Evolutionary conservation across 1,140 invertebrate genomes (phyloP).

Genomic region (roundworm (Caenorhabditis elegans)): DNA sequence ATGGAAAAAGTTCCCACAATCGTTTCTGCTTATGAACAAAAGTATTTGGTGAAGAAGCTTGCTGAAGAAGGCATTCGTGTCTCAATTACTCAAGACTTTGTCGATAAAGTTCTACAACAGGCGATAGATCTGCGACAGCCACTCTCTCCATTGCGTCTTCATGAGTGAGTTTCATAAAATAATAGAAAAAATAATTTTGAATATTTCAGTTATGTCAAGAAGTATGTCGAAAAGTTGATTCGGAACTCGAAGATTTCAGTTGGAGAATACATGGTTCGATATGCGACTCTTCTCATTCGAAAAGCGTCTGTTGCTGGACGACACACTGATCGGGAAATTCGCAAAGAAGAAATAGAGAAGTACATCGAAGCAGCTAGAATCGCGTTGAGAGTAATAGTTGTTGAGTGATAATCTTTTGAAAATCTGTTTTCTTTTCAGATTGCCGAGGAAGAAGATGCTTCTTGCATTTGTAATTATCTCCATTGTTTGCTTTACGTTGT

Average conservation of each 20-base stretch:
- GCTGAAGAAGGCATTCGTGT: neutral
- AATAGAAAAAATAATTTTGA: too few relatives aligned
- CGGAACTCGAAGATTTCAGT: neutral
- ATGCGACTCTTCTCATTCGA: neutral
- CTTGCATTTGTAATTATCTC: conserved; percentile 1
- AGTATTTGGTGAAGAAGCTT: neutral
- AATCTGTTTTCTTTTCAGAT: neutral
- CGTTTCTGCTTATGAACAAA: neutral
- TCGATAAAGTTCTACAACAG: neutral
- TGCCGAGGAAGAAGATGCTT: neutral
- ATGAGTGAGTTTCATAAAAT: neutral
- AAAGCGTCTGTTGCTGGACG: neutral
- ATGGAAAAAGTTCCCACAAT: neutral
- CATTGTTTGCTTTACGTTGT: neutral
- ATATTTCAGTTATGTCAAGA: neutral
- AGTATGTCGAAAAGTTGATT: neutral
- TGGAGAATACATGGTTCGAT: conserved; percentile 10
- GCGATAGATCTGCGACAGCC: neutral
- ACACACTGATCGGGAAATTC: neutral
- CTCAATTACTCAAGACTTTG: neutral
- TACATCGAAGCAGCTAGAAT: neutral
- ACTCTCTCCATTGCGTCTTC: neutral
- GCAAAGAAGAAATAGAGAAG: neutral
- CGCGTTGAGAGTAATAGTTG: neutral
- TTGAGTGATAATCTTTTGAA: too few relatives aligned